Evolutionary conservation across 2,888 invertebrate genomes (phyloP).

Genomic region (Camponotus fellah): DNA sequence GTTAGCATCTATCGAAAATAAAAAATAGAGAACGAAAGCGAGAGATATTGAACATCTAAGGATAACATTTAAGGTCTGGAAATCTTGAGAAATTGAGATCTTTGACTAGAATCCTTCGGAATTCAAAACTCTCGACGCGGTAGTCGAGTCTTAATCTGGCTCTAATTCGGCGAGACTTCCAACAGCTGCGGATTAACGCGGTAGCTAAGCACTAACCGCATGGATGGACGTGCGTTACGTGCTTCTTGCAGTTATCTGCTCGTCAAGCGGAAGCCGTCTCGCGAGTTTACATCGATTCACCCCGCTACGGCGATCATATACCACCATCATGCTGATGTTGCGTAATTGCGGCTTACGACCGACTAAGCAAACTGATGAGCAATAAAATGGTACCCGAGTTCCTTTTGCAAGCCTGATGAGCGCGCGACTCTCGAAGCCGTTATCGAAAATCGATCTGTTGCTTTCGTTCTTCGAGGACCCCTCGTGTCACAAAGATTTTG

Average conservation of each 20-base stretch:
- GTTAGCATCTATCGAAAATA: neutral
- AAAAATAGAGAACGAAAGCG: neutral
- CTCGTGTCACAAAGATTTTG: neutral
- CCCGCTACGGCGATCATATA: slow-evolving; percentile 54
- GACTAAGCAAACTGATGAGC: slow-evolving; percentile 70
- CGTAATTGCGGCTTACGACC: slow-evolving; percentile 71
- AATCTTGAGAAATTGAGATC: slow-evolving; percentile 36
- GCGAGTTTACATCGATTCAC: slow-evolving; percentile 72
- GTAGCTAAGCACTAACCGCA: slow-evolving; percentile 55
- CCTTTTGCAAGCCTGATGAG: slow-evolving; percentile 22
- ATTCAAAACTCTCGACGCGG: slow-evolving; percentile 19
- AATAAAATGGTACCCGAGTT: slow-evolving; percentile 61
- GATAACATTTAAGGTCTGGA: slow-evolving; percentile 19
- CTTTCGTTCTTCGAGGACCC: neutral
- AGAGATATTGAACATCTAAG: neutral
- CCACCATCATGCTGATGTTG: slow-evolving; percentile 67
- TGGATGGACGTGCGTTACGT: slow-evolving; percentile 40
- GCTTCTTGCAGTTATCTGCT: slow-evolving; percentile 49
- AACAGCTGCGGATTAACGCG: slow-evolving; percentile 67
- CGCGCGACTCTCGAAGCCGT: slow-evolving; percentile 26
- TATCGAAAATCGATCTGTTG: slow-evolving; percentile 19
- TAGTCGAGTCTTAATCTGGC: slow-evolving; percentile 56
- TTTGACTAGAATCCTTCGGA: slow-evolving; percentile 27
- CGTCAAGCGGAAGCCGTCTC: slow-evolving; percentile 63
- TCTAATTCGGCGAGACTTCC: slow-evolving; percentile 67